Evolutionary conservation across 2,888 invertebrate species (phyloP), one percentile per base, ranked within the genome.

Genomic region (Tenthredo scrophulariae): DNA sequence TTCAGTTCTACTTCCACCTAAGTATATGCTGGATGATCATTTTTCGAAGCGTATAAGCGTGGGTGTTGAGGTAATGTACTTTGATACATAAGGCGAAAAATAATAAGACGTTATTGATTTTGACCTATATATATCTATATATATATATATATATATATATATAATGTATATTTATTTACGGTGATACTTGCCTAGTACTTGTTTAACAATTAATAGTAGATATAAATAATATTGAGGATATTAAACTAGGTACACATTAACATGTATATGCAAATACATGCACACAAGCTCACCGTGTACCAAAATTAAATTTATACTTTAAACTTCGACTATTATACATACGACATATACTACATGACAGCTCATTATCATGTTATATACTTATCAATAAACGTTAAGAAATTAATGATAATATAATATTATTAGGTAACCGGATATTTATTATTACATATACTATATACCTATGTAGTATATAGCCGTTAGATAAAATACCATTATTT

Each of bases 181-280:
- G 29, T 77, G 54, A 77, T 50, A 77, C 15, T 77, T 54, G 7
- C 54, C 29, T 54, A 43, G 46, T 75, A 75, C 43, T 50, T 77
- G 9, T 77, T 77, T 50, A 50, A 54, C 50, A 77, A 77, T 77
- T 77, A 77, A 77, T 40, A 77, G 77, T 54, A 54, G 54, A 50
- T 77, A 77, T 77, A 77, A 77, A 77, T 77, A 77, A 77, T 54
- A 77, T 50, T 54, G 15, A 50, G 50, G 33, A 77, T 9, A 77
- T 26, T 18, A 18, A 18, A 43, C 74, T 10, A 43, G 22, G 43
- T 37, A 54, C 54, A 77, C 33, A n/a, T n/a, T n/a, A 54, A 72
- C 37, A 37, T 10, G 13, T 43, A 46, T 74, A 72, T 6, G 40
- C 3, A 40, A n/a, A 6, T 37, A 33, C 18, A 72, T 37, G 37